Conservation (phyloP, 2,797 vertebrate genomes). For the Huso huso region DNA sequence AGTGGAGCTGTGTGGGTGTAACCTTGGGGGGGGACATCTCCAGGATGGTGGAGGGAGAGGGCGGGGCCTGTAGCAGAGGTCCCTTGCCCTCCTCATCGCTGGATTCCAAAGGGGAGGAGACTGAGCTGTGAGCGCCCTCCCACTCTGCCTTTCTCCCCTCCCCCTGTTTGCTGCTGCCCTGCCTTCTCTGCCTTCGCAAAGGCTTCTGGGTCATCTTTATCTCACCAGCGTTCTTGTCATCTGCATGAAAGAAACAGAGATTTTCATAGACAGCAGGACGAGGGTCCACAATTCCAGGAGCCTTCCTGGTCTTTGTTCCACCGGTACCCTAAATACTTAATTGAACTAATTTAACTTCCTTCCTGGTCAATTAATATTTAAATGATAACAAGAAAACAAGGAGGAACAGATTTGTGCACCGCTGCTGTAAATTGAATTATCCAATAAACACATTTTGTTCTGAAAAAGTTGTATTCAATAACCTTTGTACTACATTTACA, state of each 20-base stretch:
- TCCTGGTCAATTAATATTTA: too few relatives aligned
- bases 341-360: too few relatives aligned
- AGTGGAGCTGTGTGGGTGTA: slow-evolving; percentile 31
- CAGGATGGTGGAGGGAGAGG: slow-evolving; percentile 42
- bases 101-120: slow-evolving; percentile 65
- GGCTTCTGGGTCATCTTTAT: slow-evolving; percentile 54
- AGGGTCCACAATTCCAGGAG: too few relatives aligned
- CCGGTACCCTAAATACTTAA: too few relatives aligned
- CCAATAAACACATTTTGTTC: too few relatives aligned
- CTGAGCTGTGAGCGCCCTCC: slow-evolving; percentile 47
- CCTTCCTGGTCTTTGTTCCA: too few relatives aligned
- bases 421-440: too few relatives aligned
- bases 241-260: slow-evolving; percentile 37
- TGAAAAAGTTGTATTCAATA: too few relatives aligned
- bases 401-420: too few relatives aligned
- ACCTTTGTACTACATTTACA: too few relatives aligned
- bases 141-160: slow-evolving; percentile 44
- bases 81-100: slow-evolving; percentile 68
- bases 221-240: slow-evolving; percentile 65
- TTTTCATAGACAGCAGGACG: too few relatives aligned
- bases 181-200: slow-evolving; percentile 45
- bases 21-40: slow-evolving; percentile 57
- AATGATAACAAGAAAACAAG: too few relatives aligned
- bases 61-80: slow-evolving; percentile 42
- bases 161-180: slow-evolving; percentile 41